These are phyloP conservation scores for Drosophila neotestacea DNA, from an alignment of 2,888 invertebrate species.

Conservation along the genomic window DNA sequence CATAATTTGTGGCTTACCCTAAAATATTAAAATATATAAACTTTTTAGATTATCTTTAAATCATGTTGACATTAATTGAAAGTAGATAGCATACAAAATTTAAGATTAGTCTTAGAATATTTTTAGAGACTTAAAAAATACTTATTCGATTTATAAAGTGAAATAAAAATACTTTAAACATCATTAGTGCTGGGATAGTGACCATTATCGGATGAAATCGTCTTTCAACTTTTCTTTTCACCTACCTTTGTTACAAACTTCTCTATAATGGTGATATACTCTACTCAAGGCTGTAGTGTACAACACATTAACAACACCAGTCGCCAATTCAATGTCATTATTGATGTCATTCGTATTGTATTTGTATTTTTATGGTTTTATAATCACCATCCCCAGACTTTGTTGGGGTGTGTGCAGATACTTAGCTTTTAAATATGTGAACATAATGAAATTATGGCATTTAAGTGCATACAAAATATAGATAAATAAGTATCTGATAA, in stretches of 20 bases:
- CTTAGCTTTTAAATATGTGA: conserved; percentile 31
- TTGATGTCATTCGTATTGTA: conserved; percentile 74
- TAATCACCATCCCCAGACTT: conserved; percentile 50
- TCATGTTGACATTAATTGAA: not conserved
- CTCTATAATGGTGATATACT: not conserved
- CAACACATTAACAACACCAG: conserved; percentile 21
- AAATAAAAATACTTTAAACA: too few species aligned
- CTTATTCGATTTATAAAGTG: too few species aligned
- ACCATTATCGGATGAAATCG: too few species aligned
- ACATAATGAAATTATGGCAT: conserved; percentile 64
- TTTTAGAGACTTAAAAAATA: too few species aligned
- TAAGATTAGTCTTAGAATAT: too few species aligned
- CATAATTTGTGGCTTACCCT: not conserved
- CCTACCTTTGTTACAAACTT: not conserved
- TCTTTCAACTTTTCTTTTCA: too few species aligned
- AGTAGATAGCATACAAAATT: not conserved
- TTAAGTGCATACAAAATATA: conserved; percentile 29
- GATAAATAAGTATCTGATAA: conserved; percentile 1
- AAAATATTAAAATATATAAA: too few species aligned
- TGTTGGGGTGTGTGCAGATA: conserved; percentile 26
- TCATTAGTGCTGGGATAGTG: too few species aligned
- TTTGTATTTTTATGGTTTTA: conserved; percentile 72
- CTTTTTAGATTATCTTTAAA: too few species aligned
- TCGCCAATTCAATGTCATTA: conserved; percentile 75
- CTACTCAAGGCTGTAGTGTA: conserved; percentile 6